These are phyloP conservation scores for Atrina japonica DNA, from an alignment of 2,888 invertebrate genomes.

Conservation along the genomic window DNA sequence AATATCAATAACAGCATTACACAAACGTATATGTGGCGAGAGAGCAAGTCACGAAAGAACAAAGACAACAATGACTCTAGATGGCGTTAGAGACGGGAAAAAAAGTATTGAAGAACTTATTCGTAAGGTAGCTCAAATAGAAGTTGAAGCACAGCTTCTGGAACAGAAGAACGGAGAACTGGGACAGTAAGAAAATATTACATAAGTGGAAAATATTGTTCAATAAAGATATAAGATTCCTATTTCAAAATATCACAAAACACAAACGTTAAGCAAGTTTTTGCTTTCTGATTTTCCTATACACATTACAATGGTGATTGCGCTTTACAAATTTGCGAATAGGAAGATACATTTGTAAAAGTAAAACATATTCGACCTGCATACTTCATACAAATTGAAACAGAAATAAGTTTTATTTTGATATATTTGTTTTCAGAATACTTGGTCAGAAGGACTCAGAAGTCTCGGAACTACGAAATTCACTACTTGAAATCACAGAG, in stretches of 20 bases:
- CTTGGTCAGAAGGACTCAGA: slow-evolving; percentile 50
- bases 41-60: not conserved
- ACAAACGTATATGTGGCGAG: slow-evolving; percentile 16
- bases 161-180: slow-evolving; percentile 21
- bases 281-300: no score
- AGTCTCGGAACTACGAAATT: slow-evolving; percentile 41
- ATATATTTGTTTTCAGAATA: slow-evolving; percentile 43
- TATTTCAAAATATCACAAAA: no score
- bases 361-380: no score
- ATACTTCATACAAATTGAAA: no score
- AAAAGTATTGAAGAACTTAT: slow-evolving; percentile 25
- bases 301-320: no score
- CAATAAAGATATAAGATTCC: no score
- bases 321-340: no score
- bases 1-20: slow-evolving; percentile 22
- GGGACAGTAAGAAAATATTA: slow-evolving; percentile 14
- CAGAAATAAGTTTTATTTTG: no score
- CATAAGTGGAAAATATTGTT: no score
- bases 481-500: slow-evolving; percentile 46
- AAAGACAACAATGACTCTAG: slow-evolving; percentile 13
- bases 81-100: slow-evolving; percentile 18
- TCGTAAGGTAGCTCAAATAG: slow-evolving; percentile 18
- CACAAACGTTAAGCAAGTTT: no score
- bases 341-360: no score
- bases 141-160: slow-evolving; percentile 11